Conservation (phyloP, 1,140 invertebrate genomes). For the Chelonus insularis region DNA sequence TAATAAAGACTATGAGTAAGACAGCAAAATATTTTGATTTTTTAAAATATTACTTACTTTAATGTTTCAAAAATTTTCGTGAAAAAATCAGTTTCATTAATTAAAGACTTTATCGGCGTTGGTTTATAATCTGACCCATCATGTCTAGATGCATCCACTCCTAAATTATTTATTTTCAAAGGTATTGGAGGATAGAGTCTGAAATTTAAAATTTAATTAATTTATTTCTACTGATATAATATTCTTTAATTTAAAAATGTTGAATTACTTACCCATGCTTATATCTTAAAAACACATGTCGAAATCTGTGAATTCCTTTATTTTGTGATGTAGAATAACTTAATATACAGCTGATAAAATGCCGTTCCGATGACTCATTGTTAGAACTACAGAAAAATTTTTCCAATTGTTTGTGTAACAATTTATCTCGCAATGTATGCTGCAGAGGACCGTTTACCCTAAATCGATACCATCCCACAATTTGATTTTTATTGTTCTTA, state of each 20-base stretch:
- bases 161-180: constrained; percentile 55
- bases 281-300: constrained; percentile 55
- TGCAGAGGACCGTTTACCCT: constrained; percentile 58
- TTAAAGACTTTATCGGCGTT: constrained; percentile 34
- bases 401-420: constrained; percentile 64
- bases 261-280: constrained; percentile 42
- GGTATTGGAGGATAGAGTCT: constrained; percentile 48
- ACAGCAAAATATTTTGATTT: too few species aligned
- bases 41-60: constrained; percentile 39
- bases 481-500: constrained; percentile 57
- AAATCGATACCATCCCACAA: constrained; percentile 69
- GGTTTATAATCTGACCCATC: constrained; percentile 54
- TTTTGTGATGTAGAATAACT: constrained; percentile 55
- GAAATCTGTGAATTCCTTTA: constrained; percentile 63
- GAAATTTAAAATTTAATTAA: too few species aligned
- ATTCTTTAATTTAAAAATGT: too few species aligned
- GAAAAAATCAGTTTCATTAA: constrained; percentile 39
- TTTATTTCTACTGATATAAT: too few species aligned
- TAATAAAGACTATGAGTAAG: too few species aligned
- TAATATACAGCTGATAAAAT: constrained; percentile 63
- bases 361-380: constrained; percentile 34
- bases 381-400: constrained; percentile 52
- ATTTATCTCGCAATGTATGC: constrained; percentile 62
- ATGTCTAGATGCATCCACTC: constrained; percentile 43
- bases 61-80: constrained; percentile 38